Conservation (phyloP, 1,140 invertebrate genomes). For the Telenomus remus region DNA sequence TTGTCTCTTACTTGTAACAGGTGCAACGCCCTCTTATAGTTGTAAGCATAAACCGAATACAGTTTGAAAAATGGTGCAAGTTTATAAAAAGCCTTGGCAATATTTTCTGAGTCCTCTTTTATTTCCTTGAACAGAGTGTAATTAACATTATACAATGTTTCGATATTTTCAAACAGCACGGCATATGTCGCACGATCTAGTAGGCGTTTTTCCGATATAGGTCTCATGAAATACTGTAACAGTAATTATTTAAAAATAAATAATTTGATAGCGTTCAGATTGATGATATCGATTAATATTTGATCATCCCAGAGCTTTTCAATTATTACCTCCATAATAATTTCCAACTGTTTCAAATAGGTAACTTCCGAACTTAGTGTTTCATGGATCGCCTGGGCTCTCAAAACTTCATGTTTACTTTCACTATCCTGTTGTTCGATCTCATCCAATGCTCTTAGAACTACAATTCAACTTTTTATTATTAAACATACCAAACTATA, state of each 20-base stretch:
- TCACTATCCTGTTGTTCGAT: conserved; percentile 70
- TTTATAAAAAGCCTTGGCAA: conserved; percentile 81
- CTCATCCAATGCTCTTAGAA: conserved; percentile 75
- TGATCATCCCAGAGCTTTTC: background rate
- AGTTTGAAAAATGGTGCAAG: conserved; percentile 86
- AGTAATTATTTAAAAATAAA: no score
- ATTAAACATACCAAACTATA: no score
- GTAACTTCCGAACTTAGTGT: conserved; percentile 83
- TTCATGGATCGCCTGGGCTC: conserved; percentile 79
- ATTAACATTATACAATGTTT: conserved; percentile 84
- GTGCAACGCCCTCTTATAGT: conserved; percentile 80
- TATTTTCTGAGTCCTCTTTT: conserved; percentile 78
- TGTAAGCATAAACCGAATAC: conserved; percentile 86
- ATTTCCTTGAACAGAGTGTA: conserved; percentile 81
- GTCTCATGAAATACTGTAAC: conserved; percentile 81
- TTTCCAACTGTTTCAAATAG: conserved; percentile 82
- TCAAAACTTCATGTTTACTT: conserved; percentile 73
- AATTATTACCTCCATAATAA: conserved; percentile 78
- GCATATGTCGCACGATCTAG: conserved; percentile 77
- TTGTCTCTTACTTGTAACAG: conserved; percentile 77
- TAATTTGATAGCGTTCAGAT: no score
- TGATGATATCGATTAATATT: no score
- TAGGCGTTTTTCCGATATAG: conserved; percentile 78
- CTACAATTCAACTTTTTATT: conserved; percentile 52
- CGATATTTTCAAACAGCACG: conserved; percentile 82